phyloP scores from a whole-genome alignment of 2,113 vertebrate species.

The Salvelinus fontinalis region DNA sequence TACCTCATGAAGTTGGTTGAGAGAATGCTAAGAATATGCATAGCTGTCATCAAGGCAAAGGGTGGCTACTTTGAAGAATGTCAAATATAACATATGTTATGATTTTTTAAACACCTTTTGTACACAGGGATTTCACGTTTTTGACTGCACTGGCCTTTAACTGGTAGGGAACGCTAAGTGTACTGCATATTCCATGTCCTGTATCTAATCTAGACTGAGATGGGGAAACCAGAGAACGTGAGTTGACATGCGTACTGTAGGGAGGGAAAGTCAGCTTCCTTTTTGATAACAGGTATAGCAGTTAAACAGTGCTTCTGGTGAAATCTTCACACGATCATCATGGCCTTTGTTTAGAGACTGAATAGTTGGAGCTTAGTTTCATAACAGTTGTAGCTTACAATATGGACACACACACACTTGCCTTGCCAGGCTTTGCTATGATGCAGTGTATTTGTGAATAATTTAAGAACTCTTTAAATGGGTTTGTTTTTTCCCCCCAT shows the following conservation, averaged over 20 bases:
- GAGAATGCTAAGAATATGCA: no score
- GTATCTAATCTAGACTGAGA: neutral
- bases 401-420: conserved; percentile 25
- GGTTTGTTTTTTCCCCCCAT: conserved; percentile 17
- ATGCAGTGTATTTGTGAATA: conserved; percentile 59
- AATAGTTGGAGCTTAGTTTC: neutral
- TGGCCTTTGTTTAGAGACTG: conserved; percentile 45
- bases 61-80: no score
- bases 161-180: no score
- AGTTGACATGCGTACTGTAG: neutral
- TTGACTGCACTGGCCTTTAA: no score
- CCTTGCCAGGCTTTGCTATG: conserved; percentile 31
- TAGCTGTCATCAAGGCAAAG: no score
- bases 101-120: no score
- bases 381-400: conserved; percentile 37
- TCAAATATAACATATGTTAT: no score
- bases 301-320: neutral
- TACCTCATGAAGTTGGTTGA: no score
- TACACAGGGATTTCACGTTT: no score
- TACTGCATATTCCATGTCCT: no score
- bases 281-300: neutral
- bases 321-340: neutral
- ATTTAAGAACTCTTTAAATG: conserved; percentile 64
- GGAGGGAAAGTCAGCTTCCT: neutral
- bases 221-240: conserved; percentile 16